Conservation (phyloP, 2,113 vertebrate species). For the Pongo abelii region DNA sequence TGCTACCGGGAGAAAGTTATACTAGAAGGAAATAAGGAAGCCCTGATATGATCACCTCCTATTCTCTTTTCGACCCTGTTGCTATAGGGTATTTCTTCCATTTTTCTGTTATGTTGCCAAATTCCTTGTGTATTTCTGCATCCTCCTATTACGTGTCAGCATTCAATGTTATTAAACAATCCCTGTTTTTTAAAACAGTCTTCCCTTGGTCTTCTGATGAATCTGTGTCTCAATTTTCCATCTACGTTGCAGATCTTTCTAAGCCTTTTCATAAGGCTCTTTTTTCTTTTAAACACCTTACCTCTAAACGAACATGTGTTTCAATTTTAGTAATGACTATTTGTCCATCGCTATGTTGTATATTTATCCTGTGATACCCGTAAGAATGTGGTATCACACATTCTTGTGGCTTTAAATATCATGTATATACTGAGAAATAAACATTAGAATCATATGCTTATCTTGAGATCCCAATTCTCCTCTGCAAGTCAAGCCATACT, state of each 20-base stretch:
- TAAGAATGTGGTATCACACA: neutral
- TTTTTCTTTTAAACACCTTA: neutral
- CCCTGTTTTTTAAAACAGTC: neutral
- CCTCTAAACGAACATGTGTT: neutral
- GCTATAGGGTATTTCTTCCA: neutral
- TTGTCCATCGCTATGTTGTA: neutral
- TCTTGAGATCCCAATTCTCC: neutral
- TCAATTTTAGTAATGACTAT: neutral
- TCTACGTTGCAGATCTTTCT: neutral
- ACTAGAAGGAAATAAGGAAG: neutral
- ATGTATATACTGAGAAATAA: neutral
- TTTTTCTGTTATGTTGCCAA: neutral
- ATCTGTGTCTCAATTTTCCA: neutral
- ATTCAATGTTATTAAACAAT: neutral
- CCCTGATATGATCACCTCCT: neutral
- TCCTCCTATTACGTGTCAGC: neutral
- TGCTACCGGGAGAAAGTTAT: neutral
- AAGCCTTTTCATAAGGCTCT: neutral
- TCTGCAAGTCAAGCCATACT: neutral
- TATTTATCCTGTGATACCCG: too few relatives aligned
- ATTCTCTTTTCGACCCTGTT: neutral
- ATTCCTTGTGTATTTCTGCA: neutral
- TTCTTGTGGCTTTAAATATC: neutral
- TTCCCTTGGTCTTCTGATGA: neutral
- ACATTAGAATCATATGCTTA: neutral